These are phyloP conservation scores for Octonoba sinensis DNA, from an alignment of 2,888 invertebrate species.

Conservation along the genomic window DNA sequence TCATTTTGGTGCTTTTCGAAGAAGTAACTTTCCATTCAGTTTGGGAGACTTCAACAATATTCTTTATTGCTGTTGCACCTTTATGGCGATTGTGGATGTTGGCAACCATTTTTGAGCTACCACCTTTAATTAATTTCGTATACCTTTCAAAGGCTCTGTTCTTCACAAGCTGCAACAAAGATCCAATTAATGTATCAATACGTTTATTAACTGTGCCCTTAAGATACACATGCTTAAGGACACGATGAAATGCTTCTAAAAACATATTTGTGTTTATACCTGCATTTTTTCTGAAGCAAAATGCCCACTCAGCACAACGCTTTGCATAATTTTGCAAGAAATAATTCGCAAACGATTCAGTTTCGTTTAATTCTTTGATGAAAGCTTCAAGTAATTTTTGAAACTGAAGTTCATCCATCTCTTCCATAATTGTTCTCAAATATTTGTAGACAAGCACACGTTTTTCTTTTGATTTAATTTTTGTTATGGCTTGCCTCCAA, in stretches of 20 bases:
- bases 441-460: slow-evolving; percentile 11
- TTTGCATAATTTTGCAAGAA: slow-evolving; percentile 18
- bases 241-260: slow-evolving; percentile 36
- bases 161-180: slow-evolving; percentile 4
- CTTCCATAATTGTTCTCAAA: slow-evolving; percentile 1
- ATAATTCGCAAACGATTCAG: slow-evolving; percentile 13
- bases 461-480: slow-evolving; percentile 7
- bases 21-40: not conserved
- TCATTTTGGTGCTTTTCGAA: not conserved
- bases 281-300: slow-evolving; percentile 27
- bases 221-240: slow-evolving; percentile 23
- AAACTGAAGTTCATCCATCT: not conserved
- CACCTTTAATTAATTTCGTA: slow-evolving; percentile 15
- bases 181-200: slow-evolving; percentile 6
- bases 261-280: slow-evolving; percentile 45
- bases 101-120: not conserved
- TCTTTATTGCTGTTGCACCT: not conserved
- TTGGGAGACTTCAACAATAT: not conserved
- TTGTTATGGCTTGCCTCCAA: slow-evolving; percentile 20
- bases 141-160: slow-evolving; percentile 11
- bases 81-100: slow-evolving; percentile 1
- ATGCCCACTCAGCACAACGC: slow-evolving; percentile 41
- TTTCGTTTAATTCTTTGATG: not conserved
- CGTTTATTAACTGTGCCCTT: slow-evolving; percentile 6
- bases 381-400: not conserved